A percentile compares a stretch with the other conserved stretches of the same genome.
Evolutionary conservation across 2,888 invertebrate genomes (phyloP).

Genomic region (Meiosimyza decipiens): DNA sequence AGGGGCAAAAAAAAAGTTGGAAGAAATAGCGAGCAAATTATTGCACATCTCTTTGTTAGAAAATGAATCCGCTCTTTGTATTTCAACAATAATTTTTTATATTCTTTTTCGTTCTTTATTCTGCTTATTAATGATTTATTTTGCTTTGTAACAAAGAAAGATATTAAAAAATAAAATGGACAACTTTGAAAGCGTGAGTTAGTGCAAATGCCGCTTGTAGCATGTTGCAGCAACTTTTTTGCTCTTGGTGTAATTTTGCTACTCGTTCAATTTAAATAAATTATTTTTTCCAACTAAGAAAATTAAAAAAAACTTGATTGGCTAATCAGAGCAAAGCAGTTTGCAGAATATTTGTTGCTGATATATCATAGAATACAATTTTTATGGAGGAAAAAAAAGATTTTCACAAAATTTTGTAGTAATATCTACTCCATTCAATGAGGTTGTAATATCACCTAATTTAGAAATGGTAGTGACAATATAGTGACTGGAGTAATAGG

Average conservation of each 20-base stretch:
- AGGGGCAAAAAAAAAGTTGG: not conserved
- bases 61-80: not conserved
- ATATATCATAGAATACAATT: too few species aligned
- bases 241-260: not conserved
- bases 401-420: too few species aligned
- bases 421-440: too few species aligned
- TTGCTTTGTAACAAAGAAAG: conserved; percentile 4
- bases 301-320: too few species aligned
- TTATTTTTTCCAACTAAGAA: too few species aligned
- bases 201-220: not conserved
- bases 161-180: not conserved
- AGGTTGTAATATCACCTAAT: too few species aligned
- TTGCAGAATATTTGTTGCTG: too few species aligned
- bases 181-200: not conserved
- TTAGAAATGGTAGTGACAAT: too few species aligned
- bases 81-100: not conserved
- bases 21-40: not conserved
- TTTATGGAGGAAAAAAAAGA: too few species aligned
- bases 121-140: too few species aligned
- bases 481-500: too few species aligned
- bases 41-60: conserved; percentile 5
- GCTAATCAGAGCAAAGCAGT: too few species aligned
- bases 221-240: not conserved
- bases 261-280: not conserved
- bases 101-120: not conserved